Evolutionary conservation across 2,888 invertebrate genomes (phyloP).

Genomic region (Pachliopta kotzebuea): DNA sequence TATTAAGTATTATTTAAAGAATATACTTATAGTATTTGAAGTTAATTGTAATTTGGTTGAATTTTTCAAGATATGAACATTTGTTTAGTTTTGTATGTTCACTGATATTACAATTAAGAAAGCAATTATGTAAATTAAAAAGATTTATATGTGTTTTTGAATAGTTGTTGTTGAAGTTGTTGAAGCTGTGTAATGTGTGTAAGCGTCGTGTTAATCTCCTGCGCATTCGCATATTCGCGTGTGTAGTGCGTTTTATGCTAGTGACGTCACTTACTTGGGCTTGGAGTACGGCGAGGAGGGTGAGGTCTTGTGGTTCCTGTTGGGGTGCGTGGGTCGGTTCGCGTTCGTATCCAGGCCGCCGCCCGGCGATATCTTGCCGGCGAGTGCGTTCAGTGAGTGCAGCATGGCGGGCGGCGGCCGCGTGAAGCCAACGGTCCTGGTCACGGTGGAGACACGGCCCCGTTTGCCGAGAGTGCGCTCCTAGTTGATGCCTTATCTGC

Average conservation of each 20-base stretch:
- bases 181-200: too few relatives aligned
- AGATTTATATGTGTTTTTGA: too few relatives aligned
- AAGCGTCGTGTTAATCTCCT: too few relatives aligned
- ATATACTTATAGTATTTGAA: too few relatives aligned
- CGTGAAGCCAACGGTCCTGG: slow-evolving; percentile 66
- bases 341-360: slow-evolving; percentile 85
- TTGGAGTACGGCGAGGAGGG: slow-evolving; percentile 74
- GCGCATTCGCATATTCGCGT: too few relatives aligned
- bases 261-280: slow-evolving; percentile 69
- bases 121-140: too few relatives aligned
- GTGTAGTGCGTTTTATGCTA: background rate
- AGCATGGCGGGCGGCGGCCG: slow-evolving; percentile 89
- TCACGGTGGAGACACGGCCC: slow-evolving; percentile 70
- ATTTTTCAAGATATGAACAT: too few relatives aligned
- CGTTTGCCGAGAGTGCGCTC: slow-evolving; percentile 61
- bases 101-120: too few relatives aligned
- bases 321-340: slow-evolving; percentile 81
- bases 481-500: slow-evolving; percentile 72
- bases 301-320: slow-evolving; percentile 74
- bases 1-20: too few relatives aligned
- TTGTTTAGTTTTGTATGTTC: too few relatives aligned
- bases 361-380: slow-evolving; percentile 94
- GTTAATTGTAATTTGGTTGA: too few relatives aligned
- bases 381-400: slow-evolving; percentile 92
- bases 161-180: too few relatives aligned